A percentile compares a stretch with the other conserved stretches of the same genome.
Conservation (phyloP, 2,797 vertebrate genomes). For the Numenius phaeopus region DNA sequence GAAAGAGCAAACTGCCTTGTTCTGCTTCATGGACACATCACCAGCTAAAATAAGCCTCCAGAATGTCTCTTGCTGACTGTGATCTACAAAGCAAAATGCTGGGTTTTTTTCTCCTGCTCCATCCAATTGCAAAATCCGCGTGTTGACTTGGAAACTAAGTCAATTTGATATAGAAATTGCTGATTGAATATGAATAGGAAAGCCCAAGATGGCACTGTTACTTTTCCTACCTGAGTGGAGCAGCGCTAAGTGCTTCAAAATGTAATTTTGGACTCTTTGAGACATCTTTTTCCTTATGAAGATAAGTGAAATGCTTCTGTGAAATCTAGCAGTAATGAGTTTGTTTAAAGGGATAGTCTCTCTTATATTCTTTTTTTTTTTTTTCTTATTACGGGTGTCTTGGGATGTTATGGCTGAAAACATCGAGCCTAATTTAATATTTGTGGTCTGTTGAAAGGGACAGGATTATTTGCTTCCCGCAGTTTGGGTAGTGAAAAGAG, state of each 20-base stretch:
- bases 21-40: slow-evolving; percentile 12
- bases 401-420: neutral
- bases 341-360: neutral
- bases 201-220: neutral
- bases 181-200: neutral
- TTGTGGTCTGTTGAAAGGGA: neutral
- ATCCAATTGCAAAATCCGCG: neutral
- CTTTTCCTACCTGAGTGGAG: neutral
- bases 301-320: neutral
- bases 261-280: neutral
- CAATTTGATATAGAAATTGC: neutral
- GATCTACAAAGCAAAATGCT: neutral
- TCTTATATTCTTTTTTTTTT: neutral
- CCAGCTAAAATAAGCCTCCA: slow-evolving; percentile 25
- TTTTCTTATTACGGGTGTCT: neutral
- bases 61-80: slow-evolving; percentile 9
- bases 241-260: neutral
- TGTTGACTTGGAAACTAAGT: slow-evolving; percentile 35
- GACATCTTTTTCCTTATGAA: neutral
- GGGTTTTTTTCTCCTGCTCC: neutral
- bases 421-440: neutral
- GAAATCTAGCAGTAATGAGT: neutral
- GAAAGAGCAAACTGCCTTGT: slow-evolving; percentile 30
- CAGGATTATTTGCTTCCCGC: neutral
- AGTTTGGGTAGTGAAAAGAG: neutral